phyloP scores from a whole-genome alignment of 2,797 vertebrate species.

The Borostomias antarcticus region DNA sequence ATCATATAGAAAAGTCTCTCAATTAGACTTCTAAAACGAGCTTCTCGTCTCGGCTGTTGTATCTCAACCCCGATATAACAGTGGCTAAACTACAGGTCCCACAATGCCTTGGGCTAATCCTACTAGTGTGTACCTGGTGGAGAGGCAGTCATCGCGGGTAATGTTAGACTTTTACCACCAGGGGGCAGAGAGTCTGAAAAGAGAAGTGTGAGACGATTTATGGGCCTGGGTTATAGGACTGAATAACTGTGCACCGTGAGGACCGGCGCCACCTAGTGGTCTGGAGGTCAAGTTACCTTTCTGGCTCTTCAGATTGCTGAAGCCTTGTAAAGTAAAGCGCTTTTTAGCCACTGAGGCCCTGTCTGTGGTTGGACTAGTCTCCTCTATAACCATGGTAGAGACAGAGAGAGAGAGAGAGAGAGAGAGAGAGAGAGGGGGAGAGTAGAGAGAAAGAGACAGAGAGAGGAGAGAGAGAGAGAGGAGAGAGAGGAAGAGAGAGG shows the following conservation, averaged over 20 bases:
- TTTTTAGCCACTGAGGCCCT: constrained; percentile 88
- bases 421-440: constrained; percentile 2
- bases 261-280: not conserved
- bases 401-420: not conserved
- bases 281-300: too few relatives aligned
- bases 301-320: constrained; percentile 92
- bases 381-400: constrained; percentile 74
- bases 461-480: constrained; percentile 46
- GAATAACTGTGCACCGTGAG: too few relatives aligned
- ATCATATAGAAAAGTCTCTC: too few relatives aligned
- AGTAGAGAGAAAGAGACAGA: constrained; percentile 20
- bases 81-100: not conserved
- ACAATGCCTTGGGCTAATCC: not conserved
- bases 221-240: not conserved
- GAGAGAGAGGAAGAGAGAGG: not conserved
- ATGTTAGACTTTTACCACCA: constrained; percentile 62
- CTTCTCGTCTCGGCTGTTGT: not conserved
- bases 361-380: constrained; percentile 87
- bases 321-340: constrained; percentile 89
- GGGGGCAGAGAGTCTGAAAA: constrained; percentile 54
- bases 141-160: constrained; percentile 65
- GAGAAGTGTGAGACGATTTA: constrained; percentile 36
- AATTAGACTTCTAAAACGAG: too few relatives aligned
- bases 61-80: not conserved
- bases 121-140: constrained; percentile 46